Conservation (phyloP, 2,797 vertebrate species). For the Muraenolepis orangiensis region DNA sequence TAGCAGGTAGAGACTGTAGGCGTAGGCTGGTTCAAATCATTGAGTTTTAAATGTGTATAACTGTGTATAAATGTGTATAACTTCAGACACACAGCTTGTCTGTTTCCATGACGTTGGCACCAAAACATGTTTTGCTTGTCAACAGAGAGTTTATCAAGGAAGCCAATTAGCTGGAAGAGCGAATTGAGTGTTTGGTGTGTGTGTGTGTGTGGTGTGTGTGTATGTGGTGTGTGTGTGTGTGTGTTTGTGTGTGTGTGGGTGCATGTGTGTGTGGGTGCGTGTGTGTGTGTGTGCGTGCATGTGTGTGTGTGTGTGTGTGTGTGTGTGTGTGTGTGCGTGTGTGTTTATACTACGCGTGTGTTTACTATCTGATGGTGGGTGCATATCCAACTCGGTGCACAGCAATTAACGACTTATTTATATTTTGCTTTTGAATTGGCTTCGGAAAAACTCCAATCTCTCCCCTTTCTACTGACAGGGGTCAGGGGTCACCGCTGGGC, state of each 20-base stretch:
- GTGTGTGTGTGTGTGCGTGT: conserved; percentile 3
- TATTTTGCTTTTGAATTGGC: conserved; percentile 30
- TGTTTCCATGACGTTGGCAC: neutral
- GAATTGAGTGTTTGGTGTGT: conserved; percentile 14
- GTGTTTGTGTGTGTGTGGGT: no score
- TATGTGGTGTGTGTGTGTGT: neutral
- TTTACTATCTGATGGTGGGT: neutral
- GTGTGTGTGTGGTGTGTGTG: neutral
- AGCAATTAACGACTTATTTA: conserved; percentile 22
- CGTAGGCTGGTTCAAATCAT: neutral
- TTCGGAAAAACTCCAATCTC: neutral
- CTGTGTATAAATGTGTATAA: conserved; percentile 16
- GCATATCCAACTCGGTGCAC: conserved; percentile 15
- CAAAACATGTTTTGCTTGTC: conserved; percentile 4
- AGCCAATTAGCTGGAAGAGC: neutral
- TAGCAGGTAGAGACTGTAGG: neutral
- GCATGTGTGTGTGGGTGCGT: neutral
- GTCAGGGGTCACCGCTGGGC: neutral
- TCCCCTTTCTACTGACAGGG: neutral
- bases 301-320: conserved; percentile 4
- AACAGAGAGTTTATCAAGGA: neutral
- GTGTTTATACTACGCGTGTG: conserved; percentile 2
- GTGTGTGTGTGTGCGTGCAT: neutral
- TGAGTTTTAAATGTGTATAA: conserved; percentile 9
- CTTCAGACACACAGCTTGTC: neutral